Evolutionary conservation across 1,140 invertebrate species (phyloP).

Genomic region (Drosophila novamexicana): DNA sequence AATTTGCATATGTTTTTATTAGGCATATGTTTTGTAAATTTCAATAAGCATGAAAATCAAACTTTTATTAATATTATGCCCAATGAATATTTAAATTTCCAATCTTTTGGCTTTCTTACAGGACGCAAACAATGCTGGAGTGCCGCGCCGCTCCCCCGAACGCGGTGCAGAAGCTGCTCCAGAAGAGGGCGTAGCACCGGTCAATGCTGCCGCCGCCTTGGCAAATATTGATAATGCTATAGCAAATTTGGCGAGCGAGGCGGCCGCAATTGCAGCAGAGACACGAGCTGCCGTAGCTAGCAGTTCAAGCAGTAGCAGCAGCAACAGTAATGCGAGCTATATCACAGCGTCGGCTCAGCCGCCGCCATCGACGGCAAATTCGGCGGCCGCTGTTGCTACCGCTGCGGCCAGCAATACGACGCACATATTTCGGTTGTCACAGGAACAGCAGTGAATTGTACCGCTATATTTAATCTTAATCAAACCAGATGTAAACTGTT

Average conservation of each 20-base stretch:
- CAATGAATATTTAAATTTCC: too few species aligned
- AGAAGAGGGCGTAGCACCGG: conserved; percentile 3
- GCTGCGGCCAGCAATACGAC: conserved; percentile 79
- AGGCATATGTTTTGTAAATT: too few species aligned
- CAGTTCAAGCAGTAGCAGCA: conserved; percentile 32
- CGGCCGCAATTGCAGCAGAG: conserved; percentile 32
- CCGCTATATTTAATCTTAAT: conserved; percentile 40
- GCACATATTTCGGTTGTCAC: conserved; percentile 75
- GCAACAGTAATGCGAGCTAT: conserved; percentile 51
- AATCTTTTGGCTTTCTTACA: background rate
- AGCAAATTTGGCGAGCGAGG: conserved; percentile 5
- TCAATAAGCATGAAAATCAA: too few species aligned
- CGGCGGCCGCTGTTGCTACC: conserved; percentile 76
- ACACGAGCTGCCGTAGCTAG: conserved; percentile 22
- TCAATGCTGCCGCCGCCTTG: conserved; percentile 6
- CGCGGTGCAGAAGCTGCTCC: conserved; percentile 10
- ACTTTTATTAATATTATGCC: too few species aligned
- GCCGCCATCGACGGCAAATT: conserved; percentile 64
- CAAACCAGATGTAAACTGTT: conserved; percentile 57
- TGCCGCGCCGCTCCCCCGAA: conserved; percentile 51
- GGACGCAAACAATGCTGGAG: conserved; percentile 52
- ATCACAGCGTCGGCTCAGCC: conserved; percentile 59
- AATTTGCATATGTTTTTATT: too few species aligned
- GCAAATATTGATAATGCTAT: conserved; percentile 9
- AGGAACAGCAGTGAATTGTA: conserved; percentile 67